Conservation (phyloP, 1,140 invertebrate genomes). For the Bombus superbus region DNA sequence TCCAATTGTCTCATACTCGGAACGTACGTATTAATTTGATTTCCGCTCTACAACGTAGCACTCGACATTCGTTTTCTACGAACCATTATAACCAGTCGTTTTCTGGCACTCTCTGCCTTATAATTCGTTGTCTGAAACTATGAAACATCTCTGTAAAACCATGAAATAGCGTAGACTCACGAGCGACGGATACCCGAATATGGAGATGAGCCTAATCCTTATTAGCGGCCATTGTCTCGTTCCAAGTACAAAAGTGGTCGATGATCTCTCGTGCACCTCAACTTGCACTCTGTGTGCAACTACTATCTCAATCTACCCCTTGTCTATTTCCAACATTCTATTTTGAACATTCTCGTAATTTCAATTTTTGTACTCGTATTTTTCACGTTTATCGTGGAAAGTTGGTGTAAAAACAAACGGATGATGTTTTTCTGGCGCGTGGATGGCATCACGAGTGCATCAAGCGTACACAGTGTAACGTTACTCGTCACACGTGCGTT, state of each 20-base stretch:
- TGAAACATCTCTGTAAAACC: too few species aligned
- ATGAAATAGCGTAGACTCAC: neutral
- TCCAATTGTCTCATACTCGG: neutral
- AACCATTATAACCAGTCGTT: neutral
- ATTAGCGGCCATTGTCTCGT: conserved; percentile 42
- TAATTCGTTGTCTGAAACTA: neutral
- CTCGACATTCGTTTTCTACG: neutral
- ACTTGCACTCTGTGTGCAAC: neutral
- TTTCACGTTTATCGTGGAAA: neutral
- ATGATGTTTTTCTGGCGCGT: neutral
- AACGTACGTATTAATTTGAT: neutral
- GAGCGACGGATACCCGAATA: conserved; percentile 2
- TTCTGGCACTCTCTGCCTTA: neutral
- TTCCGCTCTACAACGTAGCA: neutral
- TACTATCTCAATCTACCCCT: too few species aligned
- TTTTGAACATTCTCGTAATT: neutral
- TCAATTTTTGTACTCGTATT: neutral
- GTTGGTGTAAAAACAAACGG: neutral
- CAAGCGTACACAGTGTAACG: neutral
- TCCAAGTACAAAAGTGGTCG: conserved; percentile 26
- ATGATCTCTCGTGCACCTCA: neutral
- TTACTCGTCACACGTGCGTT: conserved; percentile 36
- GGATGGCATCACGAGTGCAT: neutral
- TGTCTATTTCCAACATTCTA: neutral
- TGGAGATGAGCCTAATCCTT: conserved; percentile 30